Evolutionary conservation across 2,888 invertebrate genomes (phyloP).

Genomic region (Helicoverpa assulta): DNA sequence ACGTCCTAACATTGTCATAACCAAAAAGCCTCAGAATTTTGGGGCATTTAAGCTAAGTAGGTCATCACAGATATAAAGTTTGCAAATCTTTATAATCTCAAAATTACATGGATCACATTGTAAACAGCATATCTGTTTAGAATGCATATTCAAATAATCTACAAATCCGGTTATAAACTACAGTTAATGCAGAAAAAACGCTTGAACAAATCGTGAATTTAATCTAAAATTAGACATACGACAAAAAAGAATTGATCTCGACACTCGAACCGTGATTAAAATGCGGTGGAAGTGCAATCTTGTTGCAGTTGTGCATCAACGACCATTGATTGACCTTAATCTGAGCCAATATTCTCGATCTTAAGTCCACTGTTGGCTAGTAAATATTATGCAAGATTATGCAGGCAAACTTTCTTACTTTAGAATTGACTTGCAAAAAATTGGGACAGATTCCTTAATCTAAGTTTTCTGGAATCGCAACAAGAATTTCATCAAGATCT

Average conservation of each 20-base stretch:
- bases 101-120: no score
- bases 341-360: slow-evolving; percentile 37
- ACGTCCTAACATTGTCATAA: neutral
- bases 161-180: neutral
- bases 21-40: no score
- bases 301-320: slow-evolving; percentile 21
- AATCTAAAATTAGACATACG: slow-evolving; percentile 1
- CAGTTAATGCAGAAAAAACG: slow-evolving; percentile 1
- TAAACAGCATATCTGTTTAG: neutral
- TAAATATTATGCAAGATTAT: slow-evolving; percentile 23
- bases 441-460: neutral
- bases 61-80: no score
- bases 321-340: slow-evolving; percentile 59
- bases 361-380: slow-evolving; percentile 17
- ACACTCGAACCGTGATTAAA: slow-evolving; percentile 33
- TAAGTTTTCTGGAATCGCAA: neutral
- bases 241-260: neutral
- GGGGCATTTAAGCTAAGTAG: no score
- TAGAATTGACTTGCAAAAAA: neutral
- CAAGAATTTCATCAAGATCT: neutral
- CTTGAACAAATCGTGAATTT: neutral
- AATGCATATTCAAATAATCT: neutral
- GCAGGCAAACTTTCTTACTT: slow-evolving; percentile 3
- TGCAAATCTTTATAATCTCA: no score
- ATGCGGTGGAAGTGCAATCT: slow-evolving; percentile 28